These are phyloP conservation scores for Channallabes apus DNA, from an alignment of 2,797 vertebrate species.

Conservation along the genomic window DNA sequence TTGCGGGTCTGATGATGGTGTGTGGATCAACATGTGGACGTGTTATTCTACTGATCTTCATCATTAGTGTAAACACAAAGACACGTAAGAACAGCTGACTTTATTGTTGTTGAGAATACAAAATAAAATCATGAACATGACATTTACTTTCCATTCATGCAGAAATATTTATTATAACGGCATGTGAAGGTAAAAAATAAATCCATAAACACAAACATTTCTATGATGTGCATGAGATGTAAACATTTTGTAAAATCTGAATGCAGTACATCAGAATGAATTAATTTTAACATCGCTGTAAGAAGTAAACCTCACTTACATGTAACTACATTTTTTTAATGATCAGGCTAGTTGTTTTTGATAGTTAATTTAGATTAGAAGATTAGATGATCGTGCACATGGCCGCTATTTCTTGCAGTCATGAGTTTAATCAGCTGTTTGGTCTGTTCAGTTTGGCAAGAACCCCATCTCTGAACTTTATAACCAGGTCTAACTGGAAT, in stretches of 20 bases:
- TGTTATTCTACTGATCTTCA: not conserved
- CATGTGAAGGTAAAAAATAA: not conserved
- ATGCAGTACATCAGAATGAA: not conserved
- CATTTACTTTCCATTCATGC: not conserved
- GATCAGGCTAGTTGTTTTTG: not conserved
- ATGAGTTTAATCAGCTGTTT: not conserved
- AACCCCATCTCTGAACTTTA: not conserved
- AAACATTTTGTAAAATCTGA: not conserved
- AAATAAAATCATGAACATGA: constrained; percentile 13
- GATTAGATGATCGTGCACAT: not conserved
- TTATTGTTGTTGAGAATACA: constrained; percentile 25
- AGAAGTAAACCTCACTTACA: too few species aligned
- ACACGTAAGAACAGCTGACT: not conserved
- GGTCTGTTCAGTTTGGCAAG: not conserved
- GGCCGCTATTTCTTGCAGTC: not conserved
- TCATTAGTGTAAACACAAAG: not conserved
- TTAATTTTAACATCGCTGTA: too few species aligned
- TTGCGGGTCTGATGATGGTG: not conserved
- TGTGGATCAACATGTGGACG: not conserved
- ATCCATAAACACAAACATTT: not conserved
- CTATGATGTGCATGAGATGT: not conserved
- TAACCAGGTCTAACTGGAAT: not conserved
- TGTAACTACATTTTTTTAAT: not conserved
- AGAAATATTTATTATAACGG: not conserved
- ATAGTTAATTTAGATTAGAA: not conserved